phyloP scores from a whole-genome alignment of 2,113 vertebrate genomes.

The Chrysemys picta region DNA sequence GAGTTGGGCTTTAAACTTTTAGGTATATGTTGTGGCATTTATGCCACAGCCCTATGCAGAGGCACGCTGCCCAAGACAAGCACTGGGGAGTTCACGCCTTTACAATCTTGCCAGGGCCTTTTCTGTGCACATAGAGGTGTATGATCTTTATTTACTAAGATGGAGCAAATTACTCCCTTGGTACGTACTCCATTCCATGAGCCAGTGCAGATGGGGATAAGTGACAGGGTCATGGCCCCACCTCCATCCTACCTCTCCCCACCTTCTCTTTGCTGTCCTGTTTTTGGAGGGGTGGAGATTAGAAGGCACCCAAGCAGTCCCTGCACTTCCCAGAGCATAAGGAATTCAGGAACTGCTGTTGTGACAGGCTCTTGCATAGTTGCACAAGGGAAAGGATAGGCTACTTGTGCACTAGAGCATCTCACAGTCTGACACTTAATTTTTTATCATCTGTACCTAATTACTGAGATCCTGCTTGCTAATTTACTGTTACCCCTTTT shows the following conservation, averaged over 20 bases:
- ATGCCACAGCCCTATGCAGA: fast-evolving
- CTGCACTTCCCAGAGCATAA: background rate
- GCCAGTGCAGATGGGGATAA: fast-evolving
- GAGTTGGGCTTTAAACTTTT: background rate
- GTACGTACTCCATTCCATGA: fast-evolving
- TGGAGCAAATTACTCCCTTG: background rate
- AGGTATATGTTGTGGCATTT: background rate
- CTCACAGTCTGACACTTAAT: background rate
- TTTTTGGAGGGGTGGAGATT: background rate
- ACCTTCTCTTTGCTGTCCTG: background rate
- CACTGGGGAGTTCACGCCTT: background rate
- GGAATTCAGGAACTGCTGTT: background rate
- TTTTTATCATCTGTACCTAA: background rate
- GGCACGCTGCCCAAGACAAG: background rate
- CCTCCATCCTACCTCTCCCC: background rate
- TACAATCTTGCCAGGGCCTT: background rate
- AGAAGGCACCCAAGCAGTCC: background rate
- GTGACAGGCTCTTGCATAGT: background rate
- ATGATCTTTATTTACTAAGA: background rate
- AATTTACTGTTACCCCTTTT: background rate
- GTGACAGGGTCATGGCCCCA: background rate
- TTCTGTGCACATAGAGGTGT: background rate
- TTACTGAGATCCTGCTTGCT: background rate
- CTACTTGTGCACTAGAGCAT: background rate
- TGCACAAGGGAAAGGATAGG: background rate